Evolutionary conservation across 2,888 invertebrate genomes (phyloP).

Genomic region (Allophyes oxyacanthae): DNA sequence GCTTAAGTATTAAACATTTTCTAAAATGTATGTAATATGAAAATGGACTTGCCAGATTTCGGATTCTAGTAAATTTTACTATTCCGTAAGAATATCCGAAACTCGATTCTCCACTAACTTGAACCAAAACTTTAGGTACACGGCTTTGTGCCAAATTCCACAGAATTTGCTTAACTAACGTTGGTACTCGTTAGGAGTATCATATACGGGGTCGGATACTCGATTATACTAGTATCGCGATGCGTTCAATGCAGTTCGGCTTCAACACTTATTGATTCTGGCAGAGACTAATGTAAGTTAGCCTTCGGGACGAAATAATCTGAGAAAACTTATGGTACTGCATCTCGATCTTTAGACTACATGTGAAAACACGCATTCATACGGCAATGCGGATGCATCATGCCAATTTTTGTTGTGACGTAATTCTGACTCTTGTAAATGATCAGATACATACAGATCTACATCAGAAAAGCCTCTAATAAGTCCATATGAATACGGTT

Average conservation of each 20-base stretch:
- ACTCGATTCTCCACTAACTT: slow-evolving; percentile 31
- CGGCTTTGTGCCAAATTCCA: slow-evolving; percentile 57
- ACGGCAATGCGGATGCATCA: slow-evolving; percentile 20
- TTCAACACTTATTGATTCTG: slow-evolving; percentile 54
- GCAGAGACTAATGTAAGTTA: slow-evolving; percentile 24
- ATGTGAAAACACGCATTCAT: background rate
- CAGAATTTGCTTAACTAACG: slow-evolving; percentile 64
- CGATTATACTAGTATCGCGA: slow-evolving; percentile 41
- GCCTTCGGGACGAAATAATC: slow-evolving; percentile 8
- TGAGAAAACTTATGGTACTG: slow-evolving; percentile 3
- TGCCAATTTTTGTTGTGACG: background rate
- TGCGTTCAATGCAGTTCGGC: slow-evolving; percentile 37
- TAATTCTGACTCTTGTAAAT: too few species aligned
- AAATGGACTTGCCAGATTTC: background rate
- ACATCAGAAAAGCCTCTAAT: too few species aligned
- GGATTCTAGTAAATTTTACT: slow-evolving; percentile 13
- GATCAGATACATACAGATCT: too few species aligned
- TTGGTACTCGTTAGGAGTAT: slow-evolving; percentile 56
- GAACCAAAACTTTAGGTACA: slow-evolving; percentile 36
- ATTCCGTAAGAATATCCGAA: slow-evolving; percentile 22
- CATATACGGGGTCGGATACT: slow-evolving; percentile 49
- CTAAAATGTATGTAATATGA: background rate
- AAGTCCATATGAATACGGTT: too few species aligned
- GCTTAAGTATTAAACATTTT: too few species aligned
- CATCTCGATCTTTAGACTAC: background rate